Conservation (phyloP, 2,888 invertebrate species). For the Lymantria monacha region DNA sequence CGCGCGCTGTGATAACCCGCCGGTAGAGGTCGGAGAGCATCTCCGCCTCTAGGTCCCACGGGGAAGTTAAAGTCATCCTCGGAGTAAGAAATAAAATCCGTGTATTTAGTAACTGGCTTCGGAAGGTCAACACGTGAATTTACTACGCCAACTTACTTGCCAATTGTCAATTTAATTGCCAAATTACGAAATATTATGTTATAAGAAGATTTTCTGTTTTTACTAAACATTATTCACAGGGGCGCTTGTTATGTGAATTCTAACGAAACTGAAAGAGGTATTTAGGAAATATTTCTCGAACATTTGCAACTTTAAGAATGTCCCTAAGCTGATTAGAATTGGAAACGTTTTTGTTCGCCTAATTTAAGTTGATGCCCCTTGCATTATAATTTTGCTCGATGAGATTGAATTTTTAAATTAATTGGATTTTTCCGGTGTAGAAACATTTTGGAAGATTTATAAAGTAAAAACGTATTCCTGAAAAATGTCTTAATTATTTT, state of each 20-base stretch:
- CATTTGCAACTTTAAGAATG: conserved; percentile 39
- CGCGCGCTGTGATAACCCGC: too few relatives aligned
- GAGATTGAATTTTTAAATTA: conserved; percentile 13
- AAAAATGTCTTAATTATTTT: conserved; percentile 1
- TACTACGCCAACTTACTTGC: too few relatives aligned
- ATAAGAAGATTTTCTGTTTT: too few relatives aligned
- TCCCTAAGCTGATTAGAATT: conserved; percentile 31
- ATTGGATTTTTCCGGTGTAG: not conserved
- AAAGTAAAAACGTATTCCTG: not conserved
- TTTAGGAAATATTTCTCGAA: conserved; percentile 30
- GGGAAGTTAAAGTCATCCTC: too few relatives aligned
- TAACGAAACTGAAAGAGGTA: conserved; percentile 27
- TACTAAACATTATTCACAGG: not conserved
- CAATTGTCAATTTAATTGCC: too few relatives aligned
- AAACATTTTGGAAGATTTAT: conserved; percentile 3
- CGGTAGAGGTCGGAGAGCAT: too few relatives aligned
- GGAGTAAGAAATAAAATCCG: too few relatives aligned
- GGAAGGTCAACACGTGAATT: too few relatives aligned
- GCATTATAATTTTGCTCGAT: conserved; percentile 25
- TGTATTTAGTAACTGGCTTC: too few relatives aligned
- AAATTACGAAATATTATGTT: too few relatives aligned
- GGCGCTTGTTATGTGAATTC: conserved; percentile 30
- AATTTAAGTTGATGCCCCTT: conserved; percentile 25
- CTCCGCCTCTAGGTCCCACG: too few relatives aligned
- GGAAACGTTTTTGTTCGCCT: conserved; percentile 18